Evolutionary conservation across 2,113 vertebrate genomes (phyloP), one percentile per base, ranked within the genome.

Genomic region (Balaeniceps rex): DNA sequence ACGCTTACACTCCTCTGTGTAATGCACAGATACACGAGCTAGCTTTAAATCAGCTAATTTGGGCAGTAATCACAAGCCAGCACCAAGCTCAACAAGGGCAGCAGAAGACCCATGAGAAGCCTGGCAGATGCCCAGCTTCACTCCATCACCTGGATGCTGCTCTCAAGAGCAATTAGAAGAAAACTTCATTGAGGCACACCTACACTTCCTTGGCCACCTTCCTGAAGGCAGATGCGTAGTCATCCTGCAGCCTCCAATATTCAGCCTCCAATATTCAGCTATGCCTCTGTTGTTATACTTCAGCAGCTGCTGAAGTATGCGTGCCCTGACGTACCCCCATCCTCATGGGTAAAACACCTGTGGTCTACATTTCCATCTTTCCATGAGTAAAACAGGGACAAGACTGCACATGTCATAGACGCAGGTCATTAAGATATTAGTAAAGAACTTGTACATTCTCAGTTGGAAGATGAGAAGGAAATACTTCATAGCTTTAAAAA

Each of bases 11-110:
- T 34, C 25, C 47, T 26, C 40, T 46, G 25, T 5, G 12, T 13
- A 65, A 70, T 0, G 3, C 60, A 40, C 11, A 66, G 57, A 40
- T 10, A 79, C 46, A 49, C 0, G 0, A 75, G 31, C 11, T 29
- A 68, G 51, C 71, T n/a, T 38, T 66, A 31, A 19, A 40, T 54
- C 52, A 54, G 46, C 42, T 49, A 9, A 18, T 33, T 5, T 46
- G 47, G 31, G 42, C 11, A 80, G 42, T 7, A 40, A 63, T 5
- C 47, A 63, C 18, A 12, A 83, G 22, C 25, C 46, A 84, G n/a
- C 51, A 54, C 3, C n/a, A 28, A 58, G 66, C 34, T 83, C 72
- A 34, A 18, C 9, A 33, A 12, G 19, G 33, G 36, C 40, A 71
- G 66, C 54, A 74, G n/a, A 64, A 64, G 80, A 91, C 7, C 44